Conservation (phyloP, 2,888 invertebrate species). For the Brenthis ino region DNA sequence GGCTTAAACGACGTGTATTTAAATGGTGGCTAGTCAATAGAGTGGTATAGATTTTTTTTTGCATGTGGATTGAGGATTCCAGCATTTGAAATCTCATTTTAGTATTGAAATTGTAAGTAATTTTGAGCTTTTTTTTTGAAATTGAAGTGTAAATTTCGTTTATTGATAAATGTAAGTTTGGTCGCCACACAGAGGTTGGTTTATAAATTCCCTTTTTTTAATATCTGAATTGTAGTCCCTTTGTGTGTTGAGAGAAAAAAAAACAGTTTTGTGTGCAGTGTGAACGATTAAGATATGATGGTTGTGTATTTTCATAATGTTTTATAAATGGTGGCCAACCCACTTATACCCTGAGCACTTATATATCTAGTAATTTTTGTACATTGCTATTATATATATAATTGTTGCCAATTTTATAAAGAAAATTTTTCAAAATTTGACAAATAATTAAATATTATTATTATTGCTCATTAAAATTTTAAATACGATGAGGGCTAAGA, state of each 20-base stretch:
- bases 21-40: slow-evolving; percentile 42
- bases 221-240: too few species aligned
- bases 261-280: too few species aligned
- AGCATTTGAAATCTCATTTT: too few species aligned
- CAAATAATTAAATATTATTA: slow-evolving; percentile 34
- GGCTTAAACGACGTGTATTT: slow-evolving; percentile 52
- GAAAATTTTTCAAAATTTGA: slow-evolving; percentile 41
- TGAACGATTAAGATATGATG: slow-evolving; percentile 28
- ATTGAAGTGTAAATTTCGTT: too few species aligned
- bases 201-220: too few species aligned
- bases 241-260: too few species aligned
- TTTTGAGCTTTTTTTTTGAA: too few species aligned
- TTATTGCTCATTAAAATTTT: slow-evolving; percentile 46
- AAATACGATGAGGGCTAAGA: slow-evolving; percentile 6
- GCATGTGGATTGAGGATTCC: slow-evolving; percentile 32
- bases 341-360: slow-evolving; percentile 20
- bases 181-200: too few species aligned
- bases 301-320: slow-evolving; percentile 38
- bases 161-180: too few species aligned
- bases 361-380: slow-evolving; percentile 46
- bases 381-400: slow-evolving; percentile 56
- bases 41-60: slow-evolving; percentile 14
- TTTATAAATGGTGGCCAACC: slow-evolving; percentile 41
- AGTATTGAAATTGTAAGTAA: too few species aligned
- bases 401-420: slow-evolving; percentile 70